These are phyloP conservation scores for Aegithalos caudatus DNA, from an alignment of 2,113 vertebrate species.

Conservation along the genomic window DNA sequence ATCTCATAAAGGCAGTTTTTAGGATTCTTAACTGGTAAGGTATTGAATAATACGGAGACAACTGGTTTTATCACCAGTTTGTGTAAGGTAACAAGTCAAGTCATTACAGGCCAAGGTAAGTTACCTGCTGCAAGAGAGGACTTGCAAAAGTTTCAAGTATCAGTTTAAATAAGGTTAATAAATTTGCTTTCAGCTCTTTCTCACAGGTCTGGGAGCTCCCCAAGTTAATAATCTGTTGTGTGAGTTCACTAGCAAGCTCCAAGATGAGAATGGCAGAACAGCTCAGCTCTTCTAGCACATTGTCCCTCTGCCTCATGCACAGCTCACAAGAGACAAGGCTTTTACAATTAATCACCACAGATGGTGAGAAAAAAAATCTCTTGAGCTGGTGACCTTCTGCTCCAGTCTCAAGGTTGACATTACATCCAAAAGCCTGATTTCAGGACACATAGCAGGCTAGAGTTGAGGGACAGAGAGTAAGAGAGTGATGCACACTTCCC, in stretches of 20 bases:
- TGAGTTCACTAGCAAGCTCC: background rate
- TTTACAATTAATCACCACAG: background rate
- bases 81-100: background rate
- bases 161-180: background rate
- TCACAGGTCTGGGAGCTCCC: background rate
- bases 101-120: background rate
- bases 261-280: background rate
- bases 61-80: background rate
- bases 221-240: background rate
- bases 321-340: background rate
- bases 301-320: background rate
- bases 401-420: background rate
- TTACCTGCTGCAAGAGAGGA: background rate
- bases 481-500: background rate
- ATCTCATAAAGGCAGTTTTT: background rate
- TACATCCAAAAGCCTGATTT: background rate
- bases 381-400: background rate
- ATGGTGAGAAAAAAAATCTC: background rate
- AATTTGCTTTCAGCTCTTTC: background rate
- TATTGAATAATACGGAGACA: background rate
- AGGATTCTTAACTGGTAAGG: background rate
- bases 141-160: background rate
- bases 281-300: background rate
- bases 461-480: background rate
- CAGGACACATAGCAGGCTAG: fast-evolving